These are phyloP conservation scores for Gambusia holbrooki DNA, from an alignment of 2,113 vertebrate genomes.

Conservation along the genomic window DNA sequence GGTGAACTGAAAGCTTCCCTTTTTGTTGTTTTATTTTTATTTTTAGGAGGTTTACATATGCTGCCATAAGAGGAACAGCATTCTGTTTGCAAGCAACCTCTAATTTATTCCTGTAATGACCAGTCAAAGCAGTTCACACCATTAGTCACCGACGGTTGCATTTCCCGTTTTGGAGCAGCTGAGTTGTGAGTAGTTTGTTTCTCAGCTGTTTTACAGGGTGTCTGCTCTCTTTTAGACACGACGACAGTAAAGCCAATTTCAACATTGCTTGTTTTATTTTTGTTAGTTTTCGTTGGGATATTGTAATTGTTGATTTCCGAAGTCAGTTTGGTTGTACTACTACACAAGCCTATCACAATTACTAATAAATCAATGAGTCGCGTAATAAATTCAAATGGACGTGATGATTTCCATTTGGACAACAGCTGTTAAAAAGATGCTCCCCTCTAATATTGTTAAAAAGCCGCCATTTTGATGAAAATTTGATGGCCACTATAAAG, in stretches of 20 bases:
- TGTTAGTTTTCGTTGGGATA: not conserved
- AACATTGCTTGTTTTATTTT: not conserved
- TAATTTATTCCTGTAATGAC: conserved; percentile 66
- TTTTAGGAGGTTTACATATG: conserved; percentile 43
- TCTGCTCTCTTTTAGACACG: not conserved
- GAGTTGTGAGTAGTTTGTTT: not conserved
- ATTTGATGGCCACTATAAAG: too few species aligned
- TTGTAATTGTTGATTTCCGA: too few species aligned
- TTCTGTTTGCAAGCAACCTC: conserved; percentile 43
- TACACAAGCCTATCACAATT: too few species aligned
- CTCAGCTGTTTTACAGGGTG: not conserved
- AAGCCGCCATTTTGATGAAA: too few species aligned
- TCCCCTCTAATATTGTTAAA: too few species aligned
- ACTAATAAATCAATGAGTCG: too few species aligned
- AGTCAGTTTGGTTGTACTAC: too few species aligned
- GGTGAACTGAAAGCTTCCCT: conserved; percentile 55
- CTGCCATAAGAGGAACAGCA: conserved; percentile 41
- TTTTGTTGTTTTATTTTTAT: conserved; percentile 3
- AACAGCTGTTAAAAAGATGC: too few species aligned
- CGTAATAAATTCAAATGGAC: too few species aligned
- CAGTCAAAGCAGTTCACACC: conserved; percentile 18
- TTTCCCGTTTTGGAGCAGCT: conserved; percentile 26
- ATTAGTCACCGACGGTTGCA: conserved; percentile 33
- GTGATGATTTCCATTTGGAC: too few species aligned
- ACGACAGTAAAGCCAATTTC: not conserved